phyloP scores from a whole-genome alignment of 2,888 invertebrate genomes.

The Lepidonotus clava region DNA sequence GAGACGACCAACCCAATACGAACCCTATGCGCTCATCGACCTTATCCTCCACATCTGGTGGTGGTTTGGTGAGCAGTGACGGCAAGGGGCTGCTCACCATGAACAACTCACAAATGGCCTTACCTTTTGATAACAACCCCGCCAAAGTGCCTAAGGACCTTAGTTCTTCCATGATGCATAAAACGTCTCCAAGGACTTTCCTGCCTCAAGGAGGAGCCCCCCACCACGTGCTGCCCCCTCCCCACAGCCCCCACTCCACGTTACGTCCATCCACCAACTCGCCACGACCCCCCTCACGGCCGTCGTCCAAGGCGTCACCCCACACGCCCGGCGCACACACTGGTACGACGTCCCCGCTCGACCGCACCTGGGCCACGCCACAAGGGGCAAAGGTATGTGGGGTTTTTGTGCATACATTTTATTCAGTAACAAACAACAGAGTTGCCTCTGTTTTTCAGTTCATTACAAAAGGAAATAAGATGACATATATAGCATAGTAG shows the following conservation, averaged over 20 bases:
- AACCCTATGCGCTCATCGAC: background rate
- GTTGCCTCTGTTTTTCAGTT: too few species aligned
- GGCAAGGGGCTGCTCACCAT: background rate
- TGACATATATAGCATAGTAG: too few species aligned
- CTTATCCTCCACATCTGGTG: background rate
- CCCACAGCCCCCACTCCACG: background rate
- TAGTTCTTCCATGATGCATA: background rate
- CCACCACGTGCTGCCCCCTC: background rate
- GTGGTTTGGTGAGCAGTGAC: background rate
- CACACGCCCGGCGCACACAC: background rate
- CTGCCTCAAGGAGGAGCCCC: background rate
- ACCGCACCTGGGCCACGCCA: background rate
- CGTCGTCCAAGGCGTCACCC: background rate
- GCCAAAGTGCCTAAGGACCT: constrained; percentile 43
- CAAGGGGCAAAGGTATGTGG: background rate
- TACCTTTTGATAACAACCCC: background rate
- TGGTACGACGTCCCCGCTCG: background rate
- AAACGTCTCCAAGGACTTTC: background rate
- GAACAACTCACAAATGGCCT: background rate
- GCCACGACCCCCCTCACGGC: background rate
- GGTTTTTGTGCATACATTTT: too few species aligned
- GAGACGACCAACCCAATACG: background rate
- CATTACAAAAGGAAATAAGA: too few species aligned
- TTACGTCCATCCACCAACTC: too few species aligned
- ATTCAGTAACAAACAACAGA: too few species aligned